A percentile compares a stretch with the other conserved stretches of the same genome.
These are phyloP conservation scores for Idaea dimidiata DNA, from an alignment of 2,888 invertebrate species.

Conservation along the genomic window DNA sequence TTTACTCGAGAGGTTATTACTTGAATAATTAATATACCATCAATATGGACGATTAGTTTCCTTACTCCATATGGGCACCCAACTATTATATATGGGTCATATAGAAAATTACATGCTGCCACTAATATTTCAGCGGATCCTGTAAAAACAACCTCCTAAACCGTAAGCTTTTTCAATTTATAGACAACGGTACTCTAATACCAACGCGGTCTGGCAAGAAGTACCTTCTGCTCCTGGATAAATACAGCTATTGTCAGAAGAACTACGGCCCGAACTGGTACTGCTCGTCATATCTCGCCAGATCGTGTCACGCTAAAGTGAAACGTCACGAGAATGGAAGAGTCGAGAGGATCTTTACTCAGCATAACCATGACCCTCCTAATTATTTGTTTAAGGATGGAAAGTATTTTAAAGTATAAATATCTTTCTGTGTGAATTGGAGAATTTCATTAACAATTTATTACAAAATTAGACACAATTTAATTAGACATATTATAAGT, in stretches of 20 bases:
- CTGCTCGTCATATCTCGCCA: constrained; percentile 36
- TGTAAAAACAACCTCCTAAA: background rate
- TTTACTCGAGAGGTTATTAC: too few species aligned
- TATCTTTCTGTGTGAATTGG: background rate
- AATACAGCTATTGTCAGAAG: constrained; percentile 49
- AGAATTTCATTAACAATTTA: background rate
- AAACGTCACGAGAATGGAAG: constrained; percentile 21
- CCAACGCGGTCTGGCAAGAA: constrained; percentile 41
- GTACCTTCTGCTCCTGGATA: constrained; percentile 39
- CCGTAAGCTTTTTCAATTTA: background rate
- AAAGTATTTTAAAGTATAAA: constrained; percentile 28
- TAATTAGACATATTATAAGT: too few species aligned
- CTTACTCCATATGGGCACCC: too few species aligned
- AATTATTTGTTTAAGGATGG: constrained; percentile 30
- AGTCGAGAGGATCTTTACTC: constrained; percentile 19
- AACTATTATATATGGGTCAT: too few species aligned
- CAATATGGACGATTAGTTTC: too few species aligned
- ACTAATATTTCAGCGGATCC: background rate
- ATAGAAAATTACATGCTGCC: background rate
- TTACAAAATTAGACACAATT: too few species aligned
- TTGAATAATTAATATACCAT: too few species aligned
- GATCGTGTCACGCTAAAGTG: constrained; percentile 33
- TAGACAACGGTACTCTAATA: constrained; percentile 33
- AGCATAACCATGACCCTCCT: constrained; percentile 37
- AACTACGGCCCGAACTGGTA: constrained; percentile 41